Evolutionary conservation across 2,888 invertebrate species (phyloP), one percentile per base, ranked within the genome.

Genomic region (Cephus pulcher): DNA sequence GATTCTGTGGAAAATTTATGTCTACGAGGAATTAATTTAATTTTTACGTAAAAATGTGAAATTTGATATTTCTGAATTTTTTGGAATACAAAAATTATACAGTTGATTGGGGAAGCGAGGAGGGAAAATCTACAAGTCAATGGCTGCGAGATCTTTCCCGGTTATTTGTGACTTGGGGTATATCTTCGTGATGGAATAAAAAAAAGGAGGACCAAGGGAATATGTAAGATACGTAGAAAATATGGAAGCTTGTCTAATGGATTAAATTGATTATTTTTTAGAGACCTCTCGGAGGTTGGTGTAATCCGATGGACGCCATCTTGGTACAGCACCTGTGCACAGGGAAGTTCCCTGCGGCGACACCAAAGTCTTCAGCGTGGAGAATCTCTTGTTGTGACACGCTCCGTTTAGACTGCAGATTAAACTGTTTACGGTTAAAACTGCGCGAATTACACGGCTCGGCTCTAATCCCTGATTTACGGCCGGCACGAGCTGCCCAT

Each of bases 311-410:
- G 40, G 40, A 23, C 9, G 40, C 40, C 40, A 56, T 56, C 40
- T 56, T 56, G 23, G 40, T 23, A 56, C 40, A 9, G 40, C 40
- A 56, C 40, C 40, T 56, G 40, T 56, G 40, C 23, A 9, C 40
- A 23, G 23, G 40, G 40, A 56, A 56, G 40, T 56, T 23, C 40
- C 40, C 23, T 56, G 40, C 40, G 40, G 40, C 40, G 40, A 56
- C 40, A 56, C 40, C 40, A 56, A 56, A 56, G 40, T 56, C 40
- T 15, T 56, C 40, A 1, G 85, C 90, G 86, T 90, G 88, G 87
- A 88, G 84, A 88, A 90, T 91, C 86, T 83, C 86, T 88, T 91
- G 91, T 91, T 91, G 91, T 91, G 91, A 91, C 91, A 89, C 88
- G 83, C 83, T 80, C 83, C 79, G 87, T 88, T 87, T 84, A 76